Evolutionary conservation across 2,113 vertebrate genomes (phyloP), one percentile per base, ranked within the genome.

Genomic region (Brienomyrus brachyistius): DNA sequence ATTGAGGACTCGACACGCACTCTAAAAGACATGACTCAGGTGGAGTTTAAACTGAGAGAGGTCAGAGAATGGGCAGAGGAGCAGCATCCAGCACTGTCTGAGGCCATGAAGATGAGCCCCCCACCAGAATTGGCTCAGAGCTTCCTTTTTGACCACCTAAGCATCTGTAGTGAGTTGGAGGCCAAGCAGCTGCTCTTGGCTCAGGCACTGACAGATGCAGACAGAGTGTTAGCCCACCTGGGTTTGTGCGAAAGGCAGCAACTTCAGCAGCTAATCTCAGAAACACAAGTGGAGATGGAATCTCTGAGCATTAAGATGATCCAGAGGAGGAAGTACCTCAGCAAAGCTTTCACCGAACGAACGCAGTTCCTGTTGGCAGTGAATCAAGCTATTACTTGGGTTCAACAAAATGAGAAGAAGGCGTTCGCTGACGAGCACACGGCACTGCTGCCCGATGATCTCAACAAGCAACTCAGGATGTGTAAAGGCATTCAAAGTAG

Each of bases 341-440:
- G 97, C 91, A 99, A 99, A 93, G 97, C 97, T 35, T 94, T 99
- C 84, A 98, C 97, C 10, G 98, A 99, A 95, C 96, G 97, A 84
- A 97, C 96, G 0, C 98, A 98, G 93, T 99, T 99, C 91, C 95
- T 99, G 83, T 96, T 98, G 94, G 97, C 97, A 0, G 94, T 98
- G 27, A 96, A 96, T 90, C 96, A 97, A 94, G 97, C 97, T 0
- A 94, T 96, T 88, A 96, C 96, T 87, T 98, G 98, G 94, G 97
- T 99, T 89, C 96, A 97, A 66, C 97, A 98, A 70, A 97, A 98
- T 23, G 98, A 98, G 92, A 96, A 96, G 50, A 98, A 97, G 89
- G 94, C 97, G 35, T 93, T 95, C 9, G 95, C 96, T 92, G 97
- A 97, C 0, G 97, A 99, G 88, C 97, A 98, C 77, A 97, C 98